A percentile compares a stretch with the other conserved stretches of the same genome.
Evolutionary conservation across 2,797 vertebrate genomes (phyloP).

Genomic region (Glossophaga mutica): DNA sequence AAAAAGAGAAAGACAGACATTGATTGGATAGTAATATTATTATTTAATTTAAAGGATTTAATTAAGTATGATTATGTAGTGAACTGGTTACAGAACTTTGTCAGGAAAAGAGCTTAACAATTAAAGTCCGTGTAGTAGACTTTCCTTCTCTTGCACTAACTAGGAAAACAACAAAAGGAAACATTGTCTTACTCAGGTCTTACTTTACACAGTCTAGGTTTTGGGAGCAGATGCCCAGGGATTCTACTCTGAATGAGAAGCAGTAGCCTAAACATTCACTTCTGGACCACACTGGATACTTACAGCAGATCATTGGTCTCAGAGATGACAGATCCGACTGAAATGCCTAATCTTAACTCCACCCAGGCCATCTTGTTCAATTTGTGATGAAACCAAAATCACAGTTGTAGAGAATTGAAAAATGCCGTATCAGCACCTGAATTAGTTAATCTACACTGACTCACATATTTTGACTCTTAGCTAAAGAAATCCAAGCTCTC

Average conservation of each 20-base stretch:
- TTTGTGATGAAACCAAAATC: background rate
- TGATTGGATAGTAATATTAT: background rate
- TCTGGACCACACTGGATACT: background rate
- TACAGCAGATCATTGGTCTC: fast-evolving
- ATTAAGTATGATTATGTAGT: background rate
- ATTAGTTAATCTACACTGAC: background rate
- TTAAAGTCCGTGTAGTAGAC: background rate
- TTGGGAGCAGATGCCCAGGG: background rate
- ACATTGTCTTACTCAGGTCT: background rate
- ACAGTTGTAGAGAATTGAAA: background rate
- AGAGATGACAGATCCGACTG: background rate
- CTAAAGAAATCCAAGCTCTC: background rate
- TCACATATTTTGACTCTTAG: background rate
- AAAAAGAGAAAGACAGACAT: background rate
- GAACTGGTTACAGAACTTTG: background rate
- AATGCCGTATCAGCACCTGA: background rate
- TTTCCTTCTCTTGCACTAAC: background rate
- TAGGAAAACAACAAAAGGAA: background rate
- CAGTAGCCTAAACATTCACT: background rate
- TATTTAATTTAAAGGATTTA: background rate
- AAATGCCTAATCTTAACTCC: background rate
- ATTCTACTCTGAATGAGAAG: background rate
- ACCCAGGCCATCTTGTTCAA: background rate
- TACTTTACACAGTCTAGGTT: background rate
- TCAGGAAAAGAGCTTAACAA: background rate